phyloP scores from a whole-genome alignment of 2,113 vertebrate species.

The Cacatua alba region DNA sequence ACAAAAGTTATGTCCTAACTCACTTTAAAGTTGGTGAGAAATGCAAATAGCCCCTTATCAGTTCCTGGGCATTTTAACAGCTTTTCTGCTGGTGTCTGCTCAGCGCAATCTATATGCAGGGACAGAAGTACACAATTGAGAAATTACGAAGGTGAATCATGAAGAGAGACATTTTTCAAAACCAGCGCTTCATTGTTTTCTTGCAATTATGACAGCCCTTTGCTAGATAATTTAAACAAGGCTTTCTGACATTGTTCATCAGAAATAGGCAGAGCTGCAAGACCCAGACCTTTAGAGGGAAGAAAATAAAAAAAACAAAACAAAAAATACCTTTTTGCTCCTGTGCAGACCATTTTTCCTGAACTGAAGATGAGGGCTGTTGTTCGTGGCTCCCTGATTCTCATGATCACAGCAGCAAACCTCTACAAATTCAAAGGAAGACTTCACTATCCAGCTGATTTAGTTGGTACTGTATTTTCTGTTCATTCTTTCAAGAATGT shows the following conservation, averaged over 20 bases:
- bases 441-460: background rate
- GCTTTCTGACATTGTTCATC: background rate
- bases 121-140: background rate
- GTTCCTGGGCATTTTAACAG: background rate
- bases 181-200: background rate
- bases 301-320: background rate
- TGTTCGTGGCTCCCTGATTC: conserved; percentile 93
- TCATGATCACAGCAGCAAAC: conserved; percentile 97
- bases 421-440: conserved; percentile 77
- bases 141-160: background rate
- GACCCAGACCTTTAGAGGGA: background rate
- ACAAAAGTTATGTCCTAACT: background rate
- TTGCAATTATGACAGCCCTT: background rate
- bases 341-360: conserved; percentile 98
- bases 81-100: background rate
- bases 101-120: background rate
- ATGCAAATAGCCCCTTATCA: background rate
- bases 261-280: background rate
- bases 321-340: conserved; percentile 89
- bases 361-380: conserved; percentile 97
- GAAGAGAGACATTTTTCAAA: background rate
- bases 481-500: background rate
- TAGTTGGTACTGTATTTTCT: background rate
- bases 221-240: background rate
- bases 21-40: conserved; percentile 1